Evolutionary conservation across 2,113 vertebrate genomes (phyloP), one percentile per base, ranked within the genome.

Genomic region (Collichthys lucidus): DNA sequence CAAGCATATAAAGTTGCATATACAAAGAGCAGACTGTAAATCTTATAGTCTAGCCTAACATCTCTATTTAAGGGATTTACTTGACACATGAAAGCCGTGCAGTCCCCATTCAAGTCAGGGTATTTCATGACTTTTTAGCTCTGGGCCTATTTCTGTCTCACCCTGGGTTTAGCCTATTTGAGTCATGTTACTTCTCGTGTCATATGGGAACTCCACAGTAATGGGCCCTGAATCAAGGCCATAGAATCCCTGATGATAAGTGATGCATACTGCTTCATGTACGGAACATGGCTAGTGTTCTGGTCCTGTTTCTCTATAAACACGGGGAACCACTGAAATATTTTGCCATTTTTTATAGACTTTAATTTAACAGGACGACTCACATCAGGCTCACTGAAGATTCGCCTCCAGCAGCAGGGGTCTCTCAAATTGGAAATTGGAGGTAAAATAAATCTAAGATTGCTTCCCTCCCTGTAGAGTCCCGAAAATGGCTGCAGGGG

Each of bases 391-490:
- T 60, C 82, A 82, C 87, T 29, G 61, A 86, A 82, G 84, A 84
- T 89, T 89, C 91, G 86, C 80, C 91, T 85, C 94, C 90, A 93
- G 92, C 94, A 94, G 67, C 90, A 93, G 93, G 93, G 92, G 90
- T 87, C 86, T 95, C 92, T 94, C 89, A 95, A 94, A 95, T 93
- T 95, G 89, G 91, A 94, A 91, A 83, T 83, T 77, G 85, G 85
- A 91, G 91, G 93, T 89, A 76, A 83, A 93, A 91, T 86, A 94
- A 89, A 89, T 87, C 91, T 92, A 85, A 94, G 91, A 88, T 93
- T 86, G 82, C 79, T 70, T 92, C 83, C 76, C 84, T 94, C 88
- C 92, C 55, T 91, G 80, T 92, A 93, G 95, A 95, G 93, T 87
- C 79, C 87, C 46, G 81, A 89, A 93, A 88, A 92, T 91, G 87